A percentile compares a stretch with the other conserved stretches of the same genome.
Conservation (phyloP, 2,797 vertebrate genomes). For the Pantherophis alleghaniensis region DNA sequence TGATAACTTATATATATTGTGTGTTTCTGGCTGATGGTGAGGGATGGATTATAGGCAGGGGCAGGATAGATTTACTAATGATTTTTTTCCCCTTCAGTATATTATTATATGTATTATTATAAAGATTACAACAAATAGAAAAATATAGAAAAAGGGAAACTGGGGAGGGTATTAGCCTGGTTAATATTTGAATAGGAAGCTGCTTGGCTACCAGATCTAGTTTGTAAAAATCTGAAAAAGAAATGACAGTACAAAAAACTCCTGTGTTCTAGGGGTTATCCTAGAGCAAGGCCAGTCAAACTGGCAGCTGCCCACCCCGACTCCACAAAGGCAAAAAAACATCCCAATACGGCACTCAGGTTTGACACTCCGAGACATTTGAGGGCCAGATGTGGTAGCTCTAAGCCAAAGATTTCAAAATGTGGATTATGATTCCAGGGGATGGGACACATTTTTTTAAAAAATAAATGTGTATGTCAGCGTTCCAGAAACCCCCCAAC, state of each 20-base stretch:
- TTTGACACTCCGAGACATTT: not conserved
- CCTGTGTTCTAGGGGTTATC: not conserved
- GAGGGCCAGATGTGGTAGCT: not conserved
- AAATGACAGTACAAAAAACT: not conserved
- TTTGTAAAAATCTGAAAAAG: not conserved
- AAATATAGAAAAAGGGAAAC: not conserved
- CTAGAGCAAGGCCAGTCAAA: not conserved
- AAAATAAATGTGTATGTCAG: not conserved
- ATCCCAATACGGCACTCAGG: fast-evolving
- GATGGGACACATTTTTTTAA: not conserved
- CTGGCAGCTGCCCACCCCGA: too few relatives aligned
- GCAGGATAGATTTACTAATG: not conserved
- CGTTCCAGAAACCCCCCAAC: too few relatives aligned
- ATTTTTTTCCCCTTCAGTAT: not conserved
- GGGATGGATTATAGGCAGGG: not conserved
- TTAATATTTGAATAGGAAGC: not conserved
- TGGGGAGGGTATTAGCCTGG: not conserved
- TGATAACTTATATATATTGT: not conserved
- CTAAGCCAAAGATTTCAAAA: not conserved
- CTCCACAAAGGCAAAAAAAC: too few relatives aligned
- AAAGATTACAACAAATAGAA: not conserved
- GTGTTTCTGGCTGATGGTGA: not conserved
- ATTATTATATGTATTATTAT: not conserved
- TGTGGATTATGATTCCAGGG: not conserved
- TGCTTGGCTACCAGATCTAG: not conserved